These are phyloP conservation scores for Phyllotreta cruciferae DNA, from an alignment of 2,888 invertebrate genomes.

Conservation along the genomic window DNA sequence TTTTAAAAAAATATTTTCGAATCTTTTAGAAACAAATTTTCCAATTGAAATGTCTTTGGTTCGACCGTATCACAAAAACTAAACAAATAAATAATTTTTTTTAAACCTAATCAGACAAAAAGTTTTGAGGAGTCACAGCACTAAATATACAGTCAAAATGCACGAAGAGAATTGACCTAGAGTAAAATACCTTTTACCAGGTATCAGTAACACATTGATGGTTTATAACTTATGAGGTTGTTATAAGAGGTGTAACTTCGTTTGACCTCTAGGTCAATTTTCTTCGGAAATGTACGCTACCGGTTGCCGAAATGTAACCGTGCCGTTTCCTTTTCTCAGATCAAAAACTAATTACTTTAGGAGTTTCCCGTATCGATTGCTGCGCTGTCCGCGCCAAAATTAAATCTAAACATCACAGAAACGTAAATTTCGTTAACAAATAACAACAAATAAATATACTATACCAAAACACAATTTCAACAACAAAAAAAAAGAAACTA, in stretches of 20 bases:
- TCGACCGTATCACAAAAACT: constrained; percentile 60
- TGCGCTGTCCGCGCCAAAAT: constrained; percentile 24
- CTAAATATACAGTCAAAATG: constrained; percentile 60
- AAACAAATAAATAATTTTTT: constrained; percentile 54
- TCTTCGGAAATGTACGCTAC: constrained; percentile 39
- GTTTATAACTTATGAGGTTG: not conserved
- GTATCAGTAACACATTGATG: no score
- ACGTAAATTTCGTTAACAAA: constrained; percentile 42
- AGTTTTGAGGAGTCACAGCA: constrained; percentile 59
- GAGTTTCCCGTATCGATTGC: constrained; percentile 25
- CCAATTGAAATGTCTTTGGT: constrained; percentile 56
- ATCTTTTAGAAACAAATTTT: constrained; percentile 46
- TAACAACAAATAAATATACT: constrained; percentile 42
- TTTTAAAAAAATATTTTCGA: constrained; percentile 52
- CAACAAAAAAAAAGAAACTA: constrained; percentile 36
- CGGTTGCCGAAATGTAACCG: constrained; percentile 55
- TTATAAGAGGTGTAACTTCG: not conserved
- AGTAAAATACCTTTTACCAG: not conserved
- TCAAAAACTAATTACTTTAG: constrained; percentile 43
- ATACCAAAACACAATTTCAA: constrained; percentile 40
- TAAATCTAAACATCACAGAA: constrained; percentile 45
- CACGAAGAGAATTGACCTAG: constrained; percentile 30
- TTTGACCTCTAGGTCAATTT: constrained; percentile 7
- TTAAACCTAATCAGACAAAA: constrained; percentile 59
- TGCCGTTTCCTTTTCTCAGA: constrained; percentile 55